phyloP scores from a whole-genome alignment of 2,113 vertebrate species.

The Murina feae region DNA sequence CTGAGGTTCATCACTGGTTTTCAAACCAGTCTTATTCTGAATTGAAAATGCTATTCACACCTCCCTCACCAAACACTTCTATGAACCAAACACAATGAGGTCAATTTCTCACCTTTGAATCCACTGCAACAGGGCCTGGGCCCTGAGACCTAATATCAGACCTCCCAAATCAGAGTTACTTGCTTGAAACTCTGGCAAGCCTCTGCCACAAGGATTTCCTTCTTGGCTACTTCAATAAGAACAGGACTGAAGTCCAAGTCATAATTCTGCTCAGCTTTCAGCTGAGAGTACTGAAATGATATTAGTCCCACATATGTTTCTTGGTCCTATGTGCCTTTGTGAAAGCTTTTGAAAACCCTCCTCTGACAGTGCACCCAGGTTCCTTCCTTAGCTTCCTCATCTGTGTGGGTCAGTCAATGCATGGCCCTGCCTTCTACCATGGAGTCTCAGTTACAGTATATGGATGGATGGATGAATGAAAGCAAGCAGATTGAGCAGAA shows the following conservation, averaged over 20 bases:
- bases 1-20: too few relatives aligned
- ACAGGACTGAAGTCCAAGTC: background rate
- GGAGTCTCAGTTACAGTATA: too few relatives aligned
- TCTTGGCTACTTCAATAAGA: background rate
- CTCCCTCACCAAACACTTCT: background rate
- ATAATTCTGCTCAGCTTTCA: background rate
- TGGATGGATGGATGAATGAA: too few relatives aligned
- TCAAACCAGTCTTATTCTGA: background rate
- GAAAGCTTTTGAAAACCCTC: background rate
- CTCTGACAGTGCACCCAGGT: background rate
- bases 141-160: background rate
- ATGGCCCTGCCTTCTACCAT: background rate
- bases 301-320: background rate
- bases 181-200: background rate
- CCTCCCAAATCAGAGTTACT: background rate
- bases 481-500: background rate
- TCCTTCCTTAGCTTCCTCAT: background rate
- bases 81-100: background rate
- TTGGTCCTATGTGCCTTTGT: background rate
- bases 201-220: background rate
- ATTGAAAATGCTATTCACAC: background rate
- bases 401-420: background rate
- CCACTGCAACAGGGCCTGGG: background rate
- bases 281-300: background rate
- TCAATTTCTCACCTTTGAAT: background rate